phyloP scores from a whole-genome alignment of 2,888 invertebrate genomes.

The Proisotoma minuta region DNA sequence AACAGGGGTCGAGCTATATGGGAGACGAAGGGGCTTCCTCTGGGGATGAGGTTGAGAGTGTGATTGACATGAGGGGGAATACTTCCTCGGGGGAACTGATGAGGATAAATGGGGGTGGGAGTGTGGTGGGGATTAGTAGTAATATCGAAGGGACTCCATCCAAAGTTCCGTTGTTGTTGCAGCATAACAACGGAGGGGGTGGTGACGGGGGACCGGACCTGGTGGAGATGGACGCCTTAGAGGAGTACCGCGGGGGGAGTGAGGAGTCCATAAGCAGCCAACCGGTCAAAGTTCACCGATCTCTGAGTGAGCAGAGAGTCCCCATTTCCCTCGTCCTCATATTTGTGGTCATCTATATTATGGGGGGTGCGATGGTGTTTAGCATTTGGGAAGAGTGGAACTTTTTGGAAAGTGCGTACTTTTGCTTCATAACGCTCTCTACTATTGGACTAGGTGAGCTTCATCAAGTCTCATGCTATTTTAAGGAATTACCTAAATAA shows the following conservation, averaged over 20 bases:
- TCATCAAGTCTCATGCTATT: no score
- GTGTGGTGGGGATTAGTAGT: conserved; percentile 3
- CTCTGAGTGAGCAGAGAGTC: conserved; percentile 52
- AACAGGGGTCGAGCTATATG: conserved; percentile 48
- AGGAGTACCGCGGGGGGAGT: conserved; percentile 36
- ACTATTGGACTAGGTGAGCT: conserved; percentile 69
- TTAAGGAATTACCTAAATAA: no score
- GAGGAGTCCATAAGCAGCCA: conserved; percentile 52
- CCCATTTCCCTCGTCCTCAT: conserved; percentile 63
- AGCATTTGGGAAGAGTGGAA: conserved; percentile 77
- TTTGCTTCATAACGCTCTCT: conserved; percentile 76
- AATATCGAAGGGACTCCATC: conserved; percentile 65
- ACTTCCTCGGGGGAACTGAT: conserved; percentile 11
- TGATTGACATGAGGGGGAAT: conserved; percentile 33
- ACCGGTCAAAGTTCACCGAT: conserved; percentile 20
- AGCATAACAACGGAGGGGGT: conserved; percentile 7
- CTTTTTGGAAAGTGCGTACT: conserved; percentile 74
- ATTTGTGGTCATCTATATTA: conserved; percentile 68
- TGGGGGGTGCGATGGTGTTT: conserved; percentile 70
- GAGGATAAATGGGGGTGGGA: neutral
- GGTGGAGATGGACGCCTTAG: conserved; percentile 52
- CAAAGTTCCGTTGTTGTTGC: conserved; percentile 65
- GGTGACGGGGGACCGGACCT: conserved; percentile 40
- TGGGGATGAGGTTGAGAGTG: conserved; percentile 59
- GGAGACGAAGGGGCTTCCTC: conserved; percentile 60